Base-by-base conservation (phyloP, 2,797 vertebrate species). In the Acrossocheilus wenchowensis region DNA sequence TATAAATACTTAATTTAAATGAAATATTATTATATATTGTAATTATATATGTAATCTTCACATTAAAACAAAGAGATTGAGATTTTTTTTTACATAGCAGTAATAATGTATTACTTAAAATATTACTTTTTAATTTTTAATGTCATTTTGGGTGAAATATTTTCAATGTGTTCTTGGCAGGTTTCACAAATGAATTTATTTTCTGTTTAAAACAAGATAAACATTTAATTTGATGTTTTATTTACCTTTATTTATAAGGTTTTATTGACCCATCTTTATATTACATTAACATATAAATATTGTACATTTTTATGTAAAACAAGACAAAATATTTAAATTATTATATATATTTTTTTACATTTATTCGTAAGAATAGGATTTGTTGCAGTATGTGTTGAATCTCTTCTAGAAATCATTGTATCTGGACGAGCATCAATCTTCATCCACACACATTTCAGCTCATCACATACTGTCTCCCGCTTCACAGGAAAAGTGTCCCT, bases 401-500 rank as follows among this genome's bases (percentile, higher is more conserved):
- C 39, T 79, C 54, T 62, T 78, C 77, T 60, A 79, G 23, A 30
- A 19, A 11, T 43, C 54, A 19, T 6, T 83, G 54, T 64, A 75
- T 75, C 82, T 83, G 62, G 45, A 84, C 21, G 23, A 12, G 19
- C 39, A 57, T 85, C 36, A 48, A 48, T 60, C 34, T 15, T 78
- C 74, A 64, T 26, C 48, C 64, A 34, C 54, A 41, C 77, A 71
- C 57, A 48, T 36, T 78, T 68, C 75, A 80, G 50, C 78, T 73
- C 54, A 87, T 84, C 75, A 72, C 66, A 83, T 74, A 69, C 36
- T 62, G 12, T 66, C n/a, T 82, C 73, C 41, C 72, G 57, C 81
- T 69, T 74, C 26, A 81, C 77, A 89, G 78, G 86, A 86, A 89
- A 89, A 75, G 57, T 62, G 39, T 88, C 81, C 62, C 48, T 50